Evolutionary conservation across 2,888 invertebrate species (phyloP), one percentile per base, ranked within the genome.

Genomic region (Drosophila fulvimacula): DNA sequence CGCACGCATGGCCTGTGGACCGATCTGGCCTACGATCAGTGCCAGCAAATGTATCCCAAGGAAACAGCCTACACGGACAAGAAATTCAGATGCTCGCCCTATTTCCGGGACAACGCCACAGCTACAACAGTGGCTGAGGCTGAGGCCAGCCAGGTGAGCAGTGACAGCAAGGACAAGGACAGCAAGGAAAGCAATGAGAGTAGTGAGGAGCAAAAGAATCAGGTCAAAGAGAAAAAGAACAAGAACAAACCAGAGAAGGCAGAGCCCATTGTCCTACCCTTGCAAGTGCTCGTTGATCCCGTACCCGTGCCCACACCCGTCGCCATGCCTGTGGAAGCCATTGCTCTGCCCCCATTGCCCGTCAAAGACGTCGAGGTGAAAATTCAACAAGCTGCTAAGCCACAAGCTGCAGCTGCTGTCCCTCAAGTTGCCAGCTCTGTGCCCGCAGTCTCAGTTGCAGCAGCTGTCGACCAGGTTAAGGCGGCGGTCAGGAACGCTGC

Each of bases 1-100:
- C 90, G 91, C 49, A 89, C 89, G 4, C 91, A 91, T 53, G 91
- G 91, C 3, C 73, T 87, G 10, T 91, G 91, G 91, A 66, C 70
- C 4, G 91, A 90, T 32, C 59, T 87, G 5, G 27, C 82, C 13
- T 90, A 82, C 56, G 80, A 77, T 19, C 83, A 89, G 44, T 91
- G 91, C 70, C 72, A 84, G 67, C 71, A 77, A 19, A 73, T 68
- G 6, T 90, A 91, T 73, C 67, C 89, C 38, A 82, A 89, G 52
- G 90, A 91, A 51, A 88, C 90, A 0, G 76, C 79, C 44, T 86
- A 89, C 66, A 80, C 91, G 6, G 89, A 90, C 48, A 81, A 80
- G 69, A 91, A 91, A 69, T 91, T 91, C 64, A 73, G 70, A 5
- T 67, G 76, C 1, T 91, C 89, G 2, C 91, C 90, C 9, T 91